Conservation (phyloP, 2,113 vertebrate genomes). For the Atrichornis clamosus region DNA sequence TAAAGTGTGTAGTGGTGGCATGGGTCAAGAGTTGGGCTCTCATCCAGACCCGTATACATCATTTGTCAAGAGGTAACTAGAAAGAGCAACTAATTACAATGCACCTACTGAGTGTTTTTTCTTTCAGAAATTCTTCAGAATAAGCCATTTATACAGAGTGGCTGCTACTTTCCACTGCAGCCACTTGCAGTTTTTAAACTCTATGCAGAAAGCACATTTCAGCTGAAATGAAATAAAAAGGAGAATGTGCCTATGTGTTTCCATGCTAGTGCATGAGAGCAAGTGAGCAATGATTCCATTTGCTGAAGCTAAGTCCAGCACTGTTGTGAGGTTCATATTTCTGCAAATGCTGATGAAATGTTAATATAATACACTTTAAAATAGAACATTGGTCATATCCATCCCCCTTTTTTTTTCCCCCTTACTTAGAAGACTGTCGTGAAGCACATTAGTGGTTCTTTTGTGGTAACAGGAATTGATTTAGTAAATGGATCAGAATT, state of each 20-base stretch:
- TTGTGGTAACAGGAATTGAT: conserved; percentile 48
- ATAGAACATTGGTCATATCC: not conserved
- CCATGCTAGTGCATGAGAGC: not conserved
- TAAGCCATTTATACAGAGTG: not conserved
- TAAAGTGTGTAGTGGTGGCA: conserved; percentile 31
- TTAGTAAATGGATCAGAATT: conserved; percentile 39
- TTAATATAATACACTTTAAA: conserved; percentile 53
- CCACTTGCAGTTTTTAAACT: conserved; percentile 39
- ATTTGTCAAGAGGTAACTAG: conserved; percentile 60
- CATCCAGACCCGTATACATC: conserved; percentile 7
- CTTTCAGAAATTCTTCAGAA: conserved; percentile 8
- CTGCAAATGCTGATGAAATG: conserved; percentile 45
- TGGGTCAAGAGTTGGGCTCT: conserved; percentile 62
- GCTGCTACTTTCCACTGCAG: not conserved
- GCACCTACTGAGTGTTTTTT: conserved; percentile 14
- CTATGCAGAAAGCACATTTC: not conserved
- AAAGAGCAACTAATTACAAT: conserved; percentile 55
- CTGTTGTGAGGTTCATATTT: not conserved
- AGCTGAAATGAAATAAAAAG: not conserved
- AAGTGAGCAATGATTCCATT: not conserved
- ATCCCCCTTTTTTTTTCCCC: not conserved
- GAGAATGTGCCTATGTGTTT: not conserved
- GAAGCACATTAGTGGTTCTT: conserved; percentile 27
- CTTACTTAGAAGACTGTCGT: not conserved
- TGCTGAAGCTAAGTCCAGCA: not conserved